A percentile compares a stretch with the other conserved stretches of the same genome.
phyloP scores from a whole-genome alignment of 1,140 invertebrate genomes.

The Hylaeus volcanicus region DNA sequence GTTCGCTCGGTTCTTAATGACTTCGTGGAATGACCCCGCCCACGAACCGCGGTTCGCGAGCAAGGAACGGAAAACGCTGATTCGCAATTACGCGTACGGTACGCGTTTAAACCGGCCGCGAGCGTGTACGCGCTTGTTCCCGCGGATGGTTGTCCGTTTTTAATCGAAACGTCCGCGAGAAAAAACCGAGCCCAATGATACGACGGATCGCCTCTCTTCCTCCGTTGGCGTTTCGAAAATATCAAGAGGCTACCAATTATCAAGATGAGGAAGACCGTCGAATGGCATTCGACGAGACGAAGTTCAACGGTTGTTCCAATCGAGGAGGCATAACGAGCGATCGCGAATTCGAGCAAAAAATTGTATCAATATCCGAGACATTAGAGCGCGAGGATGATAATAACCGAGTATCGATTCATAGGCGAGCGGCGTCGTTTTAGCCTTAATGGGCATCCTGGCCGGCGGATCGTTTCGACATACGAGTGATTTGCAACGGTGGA shows the following conservation, averaged over 20 bases:
- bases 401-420: slow-evolving; percentile 4
- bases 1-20: slow-evolving; percentile 56
- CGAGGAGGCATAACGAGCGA: too few relatives aligned
- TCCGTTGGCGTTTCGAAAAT: neutral
- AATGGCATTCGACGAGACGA: too few relatives aligned
- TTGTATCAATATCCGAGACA: too few relatives aligned
- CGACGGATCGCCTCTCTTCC: slow-evolving; percentile 6
- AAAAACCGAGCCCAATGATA: slow-evolving; percentile 8
- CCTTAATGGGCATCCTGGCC: slow-evolving; percentile 40
- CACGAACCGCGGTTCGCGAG: slow-evolving; percentile 39
- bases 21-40: slow-evolving; percentile 60
- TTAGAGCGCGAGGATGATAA: neutral
- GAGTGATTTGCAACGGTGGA: slow-evolving; percentile 44
- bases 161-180: slow-evolving; percentile 19
- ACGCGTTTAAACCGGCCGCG: slow-evolving; percentile 12
- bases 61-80: slow-evolving; percentile 40
- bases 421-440: slow-evolving; percentile 42
- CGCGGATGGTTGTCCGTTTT: neutral
- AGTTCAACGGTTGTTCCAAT: too few relatives aligned
- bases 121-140: neutral
- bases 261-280: too few relatives aligned
- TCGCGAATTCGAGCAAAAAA: too few relatives aligned
- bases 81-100: slow-evolving; percentile 34
- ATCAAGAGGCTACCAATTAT: too few relatives aligned
- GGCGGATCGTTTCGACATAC: slow-evolving; percentile 50